Evolutionary conservation across 2,797 vertebrate species (phyloP).

Genomic region (Macropus fuliginosus): DNA sequence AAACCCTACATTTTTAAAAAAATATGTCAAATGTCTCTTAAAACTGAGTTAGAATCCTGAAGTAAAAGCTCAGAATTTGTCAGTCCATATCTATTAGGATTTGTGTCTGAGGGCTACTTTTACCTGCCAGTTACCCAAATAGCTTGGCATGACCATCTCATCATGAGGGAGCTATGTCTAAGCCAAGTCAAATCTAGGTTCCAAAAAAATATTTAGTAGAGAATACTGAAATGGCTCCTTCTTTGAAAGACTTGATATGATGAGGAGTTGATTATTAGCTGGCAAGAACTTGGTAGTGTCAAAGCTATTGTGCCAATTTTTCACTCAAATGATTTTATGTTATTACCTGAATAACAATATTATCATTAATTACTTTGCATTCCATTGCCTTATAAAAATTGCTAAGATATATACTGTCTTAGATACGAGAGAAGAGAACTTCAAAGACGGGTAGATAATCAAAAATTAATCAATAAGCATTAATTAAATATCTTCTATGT

Average conservation of each 20-base stretch:
- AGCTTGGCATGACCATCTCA: conserved; percentile 47
- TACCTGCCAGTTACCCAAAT: conserved; percentile 69
- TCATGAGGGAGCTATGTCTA: background rate
- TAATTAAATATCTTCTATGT: background rate
- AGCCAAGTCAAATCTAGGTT: background rate
- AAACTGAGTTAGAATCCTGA: conserved; percentile 61
- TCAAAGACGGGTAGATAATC: background rate
- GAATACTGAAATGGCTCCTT: conserved; percentile 29
- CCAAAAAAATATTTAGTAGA: background rate
- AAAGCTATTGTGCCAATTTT: background rate
- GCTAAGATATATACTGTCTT: background rate
- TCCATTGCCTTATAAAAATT: background rate
- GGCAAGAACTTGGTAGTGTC: background rate
- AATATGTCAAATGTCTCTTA: conserved; percentile 13
- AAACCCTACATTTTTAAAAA: background rate
- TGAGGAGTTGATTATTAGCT: background rate
- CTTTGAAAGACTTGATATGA: background rate
- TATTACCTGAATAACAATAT: background rate
- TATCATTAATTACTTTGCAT: background rate
- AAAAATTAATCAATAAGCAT: background rate
- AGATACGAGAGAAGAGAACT: background rate
- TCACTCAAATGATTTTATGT: background rate
- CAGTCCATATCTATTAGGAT: conserved; percentile 61
- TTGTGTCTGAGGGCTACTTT: conserved; percentile 55
- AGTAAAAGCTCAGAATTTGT: conserved; percentile 65